Conservation (phyloP, 2,113 vertebrate species). For the Orientallactaga bullata region DNA sequence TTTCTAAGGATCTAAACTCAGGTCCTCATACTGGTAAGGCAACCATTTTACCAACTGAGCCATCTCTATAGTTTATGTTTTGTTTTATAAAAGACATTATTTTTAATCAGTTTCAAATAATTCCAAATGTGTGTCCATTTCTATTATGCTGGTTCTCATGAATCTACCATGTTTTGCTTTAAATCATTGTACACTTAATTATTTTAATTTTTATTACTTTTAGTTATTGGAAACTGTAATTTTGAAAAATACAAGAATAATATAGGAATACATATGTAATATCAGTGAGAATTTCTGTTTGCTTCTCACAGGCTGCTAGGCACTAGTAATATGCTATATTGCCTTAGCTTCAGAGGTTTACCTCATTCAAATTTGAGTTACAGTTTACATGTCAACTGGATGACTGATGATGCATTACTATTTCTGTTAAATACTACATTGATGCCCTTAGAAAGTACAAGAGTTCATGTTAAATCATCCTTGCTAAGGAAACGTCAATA, state of each 20-base stretch:
- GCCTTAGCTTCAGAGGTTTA: background rate
- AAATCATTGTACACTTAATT: too few relatives aligned
- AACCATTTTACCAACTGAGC: too few relatives aligned
- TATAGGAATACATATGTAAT: background rate
- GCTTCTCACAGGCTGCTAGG: background rate
- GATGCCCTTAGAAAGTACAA: background rate
- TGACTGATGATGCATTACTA: background rate
- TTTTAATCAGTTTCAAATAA: too few relatives aligned
- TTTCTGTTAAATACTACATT: background rate
- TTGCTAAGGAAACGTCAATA: background rate
- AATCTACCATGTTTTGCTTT: too few relatives aligned
- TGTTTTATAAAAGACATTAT: too few relatives aligned
- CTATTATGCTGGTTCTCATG: too few relatives aligned
- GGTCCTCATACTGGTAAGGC: too few relatives aligned
- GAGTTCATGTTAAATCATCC: background rate
- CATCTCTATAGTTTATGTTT: too few relatives aligned
- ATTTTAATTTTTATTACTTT: too few relatives aligned
- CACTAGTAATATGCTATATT: background rate
- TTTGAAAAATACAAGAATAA: constrained; percentile 36
- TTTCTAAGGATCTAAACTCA: too few relatives aligned
- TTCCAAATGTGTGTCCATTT: too few relatives aligned
- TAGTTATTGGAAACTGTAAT: background rate
- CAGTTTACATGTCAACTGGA: background rate
- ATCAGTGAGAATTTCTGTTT: background rate
- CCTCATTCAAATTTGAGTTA: background rate